Evolutionary conservation across 2,888 invertebrate species (phyloP), one percentile per base, ranked within the genome.

Genomic region (Dinocampus coccinellae): DNA sequence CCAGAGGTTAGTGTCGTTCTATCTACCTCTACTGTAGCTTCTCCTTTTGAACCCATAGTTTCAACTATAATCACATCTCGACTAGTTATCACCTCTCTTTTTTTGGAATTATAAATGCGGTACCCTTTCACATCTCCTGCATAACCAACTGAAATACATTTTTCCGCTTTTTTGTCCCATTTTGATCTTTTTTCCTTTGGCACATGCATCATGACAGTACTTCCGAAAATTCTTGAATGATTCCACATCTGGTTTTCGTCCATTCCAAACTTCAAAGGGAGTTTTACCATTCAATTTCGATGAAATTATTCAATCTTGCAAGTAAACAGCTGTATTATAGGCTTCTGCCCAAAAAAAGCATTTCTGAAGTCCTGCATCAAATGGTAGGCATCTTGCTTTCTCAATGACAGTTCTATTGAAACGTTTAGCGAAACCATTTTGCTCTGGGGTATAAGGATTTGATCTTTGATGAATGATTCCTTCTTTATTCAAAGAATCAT

Each of bases 331-430:
- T 16, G 68, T 68, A 29, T 69, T 62, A 6, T 64, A 26, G 33
- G 70, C 70, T 47, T 73, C 73, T 10, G 68, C 55, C 73, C 73
- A 70, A 0, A 73, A 24, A 7, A 6, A 20, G 10, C 29, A 11
- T 6, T 10, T 20, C 16, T n/a, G n/a, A n/a, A 78, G 26, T 11
- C 66, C 57, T 26, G 67, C 75, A 16, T 76, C 65, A 6, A 73
- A 29, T 9, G 78, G 22, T 76, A 77, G 77, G 0, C 76, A 76
- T 11, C 75, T 73, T 9, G 78, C 77, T 9, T 70, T 73, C 26
- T 77, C 77, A 1, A 74, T 73, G 1, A 79, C 71, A 7, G 76
- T 77, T 16, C 75, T 61, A 61, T 74, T 76, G 34, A 77, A 77
- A 20, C 75, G 69, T 57, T 78, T 77, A 7, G 70, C 76, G 53